Conservation (phyloP, 1,140 invertebrate genomes). For the Idris sp. region DNA sequence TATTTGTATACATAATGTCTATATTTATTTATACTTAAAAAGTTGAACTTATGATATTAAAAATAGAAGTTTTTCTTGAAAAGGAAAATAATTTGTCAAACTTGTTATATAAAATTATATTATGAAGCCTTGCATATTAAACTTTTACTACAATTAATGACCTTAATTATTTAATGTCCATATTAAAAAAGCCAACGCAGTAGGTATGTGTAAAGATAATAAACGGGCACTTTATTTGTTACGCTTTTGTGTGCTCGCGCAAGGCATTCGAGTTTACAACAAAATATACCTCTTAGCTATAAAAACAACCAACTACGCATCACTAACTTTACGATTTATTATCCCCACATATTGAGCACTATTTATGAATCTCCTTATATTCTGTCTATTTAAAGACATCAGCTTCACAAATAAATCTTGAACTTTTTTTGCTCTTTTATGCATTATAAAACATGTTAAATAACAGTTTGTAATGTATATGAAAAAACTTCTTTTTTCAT, state of each 20-base stretch:
- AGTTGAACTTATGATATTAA: no score
- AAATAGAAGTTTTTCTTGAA: no score
- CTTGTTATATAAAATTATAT: no score
- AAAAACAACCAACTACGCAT: constrained; percentile 46
- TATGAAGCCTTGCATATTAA: no score
- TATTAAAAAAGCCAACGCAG: constrained; percentile 24
- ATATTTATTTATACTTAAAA: no score
- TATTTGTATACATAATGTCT: no score
- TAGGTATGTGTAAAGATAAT: constrained; percentile 48
- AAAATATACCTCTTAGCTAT: constrained; percentile 50
- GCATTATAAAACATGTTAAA: no score
- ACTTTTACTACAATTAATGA: constrained; percentile 37
- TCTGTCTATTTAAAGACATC: constrained; percentile 40
- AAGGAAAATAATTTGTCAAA: no score
- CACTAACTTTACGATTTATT: constrained; percentile 53
- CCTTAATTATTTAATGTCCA: constrained; percentile 15
- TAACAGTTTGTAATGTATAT: no score
- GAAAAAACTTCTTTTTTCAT: no score
- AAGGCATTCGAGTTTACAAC: constrained; percentile 39
- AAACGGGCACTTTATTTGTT: constrained; percentile 41
- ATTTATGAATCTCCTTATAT: constrained; percentile 22
- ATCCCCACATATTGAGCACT: constrained; percentile 27
- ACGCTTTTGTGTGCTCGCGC: constrained; percentile 39
- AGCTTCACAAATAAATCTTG: no score
- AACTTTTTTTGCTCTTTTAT: no score